Percentiles rank a stretch among this genome's conserved stretches.
phyloP scores from a whole-genome alignment of 2,113 vertebrate species.

The Ovis aries region DNA sequence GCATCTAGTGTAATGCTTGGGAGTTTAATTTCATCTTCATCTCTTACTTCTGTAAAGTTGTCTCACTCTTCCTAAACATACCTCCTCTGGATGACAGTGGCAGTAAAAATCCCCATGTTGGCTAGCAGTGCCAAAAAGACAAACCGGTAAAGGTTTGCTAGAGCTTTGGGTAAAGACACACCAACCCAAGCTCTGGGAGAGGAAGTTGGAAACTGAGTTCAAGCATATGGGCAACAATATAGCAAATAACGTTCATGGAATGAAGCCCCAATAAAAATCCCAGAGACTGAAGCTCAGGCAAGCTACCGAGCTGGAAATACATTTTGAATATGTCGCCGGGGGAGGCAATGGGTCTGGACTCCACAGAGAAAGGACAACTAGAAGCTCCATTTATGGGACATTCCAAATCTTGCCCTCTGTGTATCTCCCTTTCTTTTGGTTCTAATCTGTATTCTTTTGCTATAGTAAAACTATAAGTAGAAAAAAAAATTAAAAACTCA shows the following conservation, averaged over 20 bases:
- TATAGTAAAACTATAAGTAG: not conserved
- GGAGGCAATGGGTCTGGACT: not conserved
- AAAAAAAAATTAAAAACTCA: not conserved
- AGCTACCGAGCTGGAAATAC: not conserved
- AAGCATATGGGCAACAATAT: not conserved
- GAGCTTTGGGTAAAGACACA: not conserved
- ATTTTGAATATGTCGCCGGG: not conserved
- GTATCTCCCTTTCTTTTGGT: not conserved
- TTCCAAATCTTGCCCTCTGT: not conserved
- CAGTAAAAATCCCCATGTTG: not conserved
- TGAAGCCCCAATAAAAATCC: not conserved
- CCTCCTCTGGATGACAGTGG: not conserved
- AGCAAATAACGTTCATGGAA: not conserved
- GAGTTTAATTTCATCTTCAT: not conserved
- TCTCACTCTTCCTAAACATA: not conserved
- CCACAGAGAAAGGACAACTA: not conserved
- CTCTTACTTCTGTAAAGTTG: not conserved
- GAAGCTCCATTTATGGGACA: not conserved
- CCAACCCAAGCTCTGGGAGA: not conserved
- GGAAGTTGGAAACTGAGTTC: not conserved
- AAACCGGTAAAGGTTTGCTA: not conserved
- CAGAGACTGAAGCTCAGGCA: not conserved
- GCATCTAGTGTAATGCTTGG: not conserved
- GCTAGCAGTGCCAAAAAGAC: not conserved
- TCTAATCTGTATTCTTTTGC: not conserved